These are phyloP conservation scores for Bombus picipes DNA, from an alignment of 1,140 invertebrate species.

Conservation along the genomic window DNA sequence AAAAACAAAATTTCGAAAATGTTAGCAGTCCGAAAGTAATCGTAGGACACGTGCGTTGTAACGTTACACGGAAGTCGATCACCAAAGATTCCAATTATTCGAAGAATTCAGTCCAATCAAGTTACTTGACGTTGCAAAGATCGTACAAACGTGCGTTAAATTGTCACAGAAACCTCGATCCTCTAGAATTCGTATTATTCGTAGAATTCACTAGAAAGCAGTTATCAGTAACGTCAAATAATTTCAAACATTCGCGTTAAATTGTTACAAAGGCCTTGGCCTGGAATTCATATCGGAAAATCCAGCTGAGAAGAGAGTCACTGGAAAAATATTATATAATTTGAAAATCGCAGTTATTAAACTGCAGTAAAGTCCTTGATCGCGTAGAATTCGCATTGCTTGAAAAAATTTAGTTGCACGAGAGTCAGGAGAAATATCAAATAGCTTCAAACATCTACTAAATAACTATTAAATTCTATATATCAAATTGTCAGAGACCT, in stretches of 20 bases:
- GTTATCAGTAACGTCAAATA: neutral
- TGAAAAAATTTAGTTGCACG: neutral
- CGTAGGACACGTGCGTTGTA: neutral
- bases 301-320: too few species aligned
- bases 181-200: neutral
- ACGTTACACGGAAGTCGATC: neutral
- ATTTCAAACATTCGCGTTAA: neutral
- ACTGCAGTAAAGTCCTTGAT: too few species aligned
- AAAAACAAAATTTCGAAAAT: neutral
- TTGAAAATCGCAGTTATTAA: too few species aligned
- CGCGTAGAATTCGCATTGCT: neutral
- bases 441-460: neutral
- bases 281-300: neutral
- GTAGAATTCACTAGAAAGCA: neutral
- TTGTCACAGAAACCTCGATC: neutral
- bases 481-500: too few species aligned
- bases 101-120: neutral
- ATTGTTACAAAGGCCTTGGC: neutral
- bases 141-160: neutral
- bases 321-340: too few species aligned
- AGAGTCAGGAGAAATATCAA: neutral
- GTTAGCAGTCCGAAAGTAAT: neutral
- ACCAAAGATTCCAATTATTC: neutral
- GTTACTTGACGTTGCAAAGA: neutral
- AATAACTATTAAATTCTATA: too few species aligned